Conservation (phyloP, 2,888 invertebrate genomes). For the Hirudinaria manillensis region DNA sequence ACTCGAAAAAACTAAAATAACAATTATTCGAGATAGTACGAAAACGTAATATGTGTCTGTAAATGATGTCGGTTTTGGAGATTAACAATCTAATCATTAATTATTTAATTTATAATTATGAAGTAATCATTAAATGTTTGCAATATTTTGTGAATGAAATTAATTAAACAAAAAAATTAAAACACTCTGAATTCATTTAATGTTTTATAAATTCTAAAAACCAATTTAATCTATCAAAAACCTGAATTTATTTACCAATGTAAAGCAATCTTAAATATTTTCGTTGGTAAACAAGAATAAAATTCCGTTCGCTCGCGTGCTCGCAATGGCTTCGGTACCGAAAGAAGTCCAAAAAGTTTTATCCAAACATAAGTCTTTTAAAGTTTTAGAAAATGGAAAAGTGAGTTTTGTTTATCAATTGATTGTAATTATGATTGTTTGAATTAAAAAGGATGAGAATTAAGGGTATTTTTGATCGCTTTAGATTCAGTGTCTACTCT, state of each 20-base stretch:
- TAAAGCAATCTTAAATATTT: background rate
- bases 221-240: background rate
- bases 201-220: background rate
- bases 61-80: too few species aligned
- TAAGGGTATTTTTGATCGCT: background rate
- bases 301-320: conserved; percentile 8
- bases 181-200: background rate
- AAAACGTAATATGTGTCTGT: too few species aligned
- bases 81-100: too few species aligned
- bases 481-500: conserved; percentile 10
- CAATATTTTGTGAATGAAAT: too few species aligned
- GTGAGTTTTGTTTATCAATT: background rate
- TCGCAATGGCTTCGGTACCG: background rate
- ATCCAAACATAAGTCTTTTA: background rate
- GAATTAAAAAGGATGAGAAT: background rate
- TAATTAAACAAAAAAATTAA: too few species aligned
- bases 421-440: too few species aligned
- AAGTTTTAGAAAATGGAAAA: conserved; percentile 16
- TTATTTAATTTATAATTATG: too few species aligned
- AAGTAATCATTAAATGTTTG: too few species aligned
- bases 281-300: background rate
- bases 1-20: too few species aligned
- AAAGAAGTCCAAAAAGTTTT: background rate
- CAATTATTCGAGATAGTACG: too few species aligned
- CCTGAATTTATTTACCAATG: background rate